Base-by-base conservation (phyloP, 1,140 invertebrate species). In the Hyles euphorbiae region DNA sequence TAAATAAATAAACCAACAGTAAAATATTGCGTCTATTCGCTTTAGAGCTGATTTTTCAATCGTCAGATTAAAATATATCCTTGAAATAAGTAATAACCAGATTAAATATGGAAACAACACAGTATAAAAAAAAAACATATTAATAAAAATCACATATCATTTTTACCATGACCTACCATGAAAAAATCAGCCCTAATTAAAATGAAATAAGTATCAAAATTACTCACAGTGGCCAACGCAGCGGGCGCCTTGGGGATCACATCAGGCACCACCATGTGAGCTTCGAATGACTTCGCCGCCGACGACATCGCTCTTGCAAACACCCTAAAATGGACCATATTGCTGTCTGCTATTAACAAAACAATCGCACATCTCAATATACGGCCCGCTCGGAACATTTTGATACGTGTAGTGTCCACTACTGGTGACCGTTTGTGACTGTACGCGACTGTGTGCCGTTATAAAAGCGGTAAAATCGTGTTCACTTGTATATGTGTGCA, bases 311-410 rank as follows among this genome's bases (percentile, higher is more conserved):
- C 76, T 80, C 87, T 70, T 33, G 75, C 73, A 51, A 89, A 64
- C 69, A 87, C 73, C 78, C 86, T 87, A 81, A 84, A 89, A 87
- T 83, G 83, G 77, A 88, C 81, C 78, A 87, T 83, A 81, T 66
- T 72, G 76, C 72, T 75, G 71, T 78, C 67, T 68, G 83, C 78
- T 76, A 85, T 67, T 76, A 87, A 84, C 70, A 86, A 82, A 81
- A 87, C 65, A 74, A 86, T 72, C 56, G 61, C 71, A 72, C 64
- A 69, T 73, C 72, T 83, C 59, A 87, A 65, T 73, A 85, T 65
- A 53, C 60, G 67, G 53, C 56, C 57, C 82, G 80, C 81, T 47
- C 10, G 47, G 22, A 6, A 48, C 47, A 48, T 48, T 12, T 2
- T 12, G 22, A 11, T 10, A 22, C 8, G 34, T 52, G 32, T n/a